phyloP scores from a whole-genome alignment of 2,113 vertebrate genomes.

The Cyphomyrus discorhynchus region DNA sequence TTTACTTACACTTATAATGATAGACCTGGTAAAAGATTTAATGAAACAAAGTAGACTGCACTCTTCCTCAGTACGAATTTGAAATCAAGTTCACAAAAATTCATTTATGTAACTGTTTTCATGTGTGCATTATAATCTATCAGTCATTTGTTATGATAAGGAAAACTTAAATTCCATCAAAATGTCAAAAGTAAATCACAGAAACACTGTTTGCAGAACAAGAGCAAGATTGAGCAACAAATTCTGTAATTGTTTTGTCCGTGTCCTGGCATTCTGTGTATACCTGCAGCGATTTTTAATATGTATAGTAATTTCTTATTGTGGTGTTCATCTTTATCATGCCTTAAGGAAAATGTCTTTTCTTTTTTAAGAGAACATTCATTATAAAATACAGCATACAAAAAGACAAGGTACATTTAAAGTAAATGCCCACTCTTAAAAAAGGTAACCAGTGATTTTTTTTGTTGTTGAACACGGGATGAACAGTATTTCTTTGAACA shows the following conservation, averaged over 20 bases:
- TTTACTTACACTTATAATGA: neutral
- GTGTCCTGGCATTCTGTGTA: neutral
- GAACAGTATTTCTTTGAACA: neutral
- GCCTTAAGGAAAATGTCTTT: constrained; percentile 8
- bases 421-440: constrained; percentile 4
- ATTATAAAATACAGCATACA: neutral
- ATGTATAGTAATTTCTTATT: neutral
- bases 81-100: neutral
- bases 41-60: neutral
- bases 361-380: neutral
- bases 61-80: constrained; percentile 1
- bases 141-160: neutral
- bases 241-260: neutral
- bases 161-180: constrained; percentile 11
- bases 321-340: neutral
- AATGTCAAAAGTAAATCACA: neutral
- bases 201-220: neutral
- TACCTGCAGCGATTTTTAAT: neutral
- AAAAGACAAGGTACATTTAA: neutral
- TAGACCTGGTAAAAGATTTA: neutral
- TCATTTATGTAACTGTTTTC: neutral
- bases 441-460: neutral
- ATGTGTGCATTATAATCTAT: constrained; percentile 7
- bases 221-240: neutral
- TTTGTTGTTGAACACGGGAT: neutral